phyloP scores from a whole-genome alignment of 2,113 vertebrate genomes.

The Neodontobutis hainanensis region DNA sequence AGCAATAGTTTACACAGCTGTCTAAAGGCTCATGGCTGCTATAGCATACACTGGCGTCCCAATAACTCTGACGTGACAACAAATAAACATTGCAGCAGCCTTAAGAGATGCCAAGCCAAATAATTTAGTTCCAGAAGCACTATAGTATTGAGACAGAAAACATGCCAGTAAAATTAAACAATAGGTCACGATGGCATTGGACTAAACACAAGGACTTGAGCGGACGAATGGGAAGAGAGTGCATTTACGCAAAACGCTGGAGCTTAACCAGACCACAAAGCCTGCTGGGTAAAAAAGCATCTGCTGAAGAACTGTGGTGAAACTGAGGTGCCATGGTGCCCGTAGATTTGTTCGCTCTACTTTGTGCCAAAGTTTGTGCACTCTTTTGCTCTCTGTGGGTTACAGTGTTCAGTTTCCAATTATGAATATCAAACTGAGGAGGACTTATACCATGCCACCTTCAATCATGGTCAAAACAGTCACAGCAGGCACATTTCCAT shows the following conservation, averaged over 20 bases:
- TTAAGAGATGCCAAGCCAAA: conserved; percentile 73
- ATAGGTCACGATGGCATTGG: conserved; percentile 67
- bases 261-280: conserved; percentile 64
- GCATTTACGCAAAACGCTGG: conserved; percentile 65
- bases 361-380: conserved; percentile 51
- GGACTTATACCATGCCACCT: conserved; percentile 39
- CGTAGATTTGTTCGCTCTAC: conserved; percentile 49
- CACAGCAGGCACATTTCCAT: conserved; percentile 23
- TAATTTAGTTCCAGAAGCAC: conserved; percentile 62
- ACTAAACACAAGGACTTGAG: conserved; percentile 58
- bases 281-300: conserved; percentile 56
- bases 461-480: conserved; percentile 27
- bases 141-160: conserved; percentile 61
- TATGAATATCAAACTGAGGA: conserved; percentile 41
- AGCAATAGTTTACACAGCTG: conserved; percentile 76
- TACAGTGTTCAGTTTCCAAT: conserved; percentile 49
- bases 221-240: conserved; percentile 35
- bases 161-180: conserved; percentile 72
- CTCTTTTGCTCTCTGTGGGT: conserved; percentile 51
- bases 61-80: conserved; percentile 76
- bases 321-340: conserved; percentile 62
- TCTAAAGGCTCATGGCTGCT: conserved; percentile 56
- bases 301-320: conserved; percentile 65
- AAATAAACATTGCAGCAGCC: conserved; percentile 74
- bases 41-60: conserved; percentile 59